Base-by-base conservation (phyloP, 2,797 vertebrate species). In the Phrynocephalus forsythii region DNA sequence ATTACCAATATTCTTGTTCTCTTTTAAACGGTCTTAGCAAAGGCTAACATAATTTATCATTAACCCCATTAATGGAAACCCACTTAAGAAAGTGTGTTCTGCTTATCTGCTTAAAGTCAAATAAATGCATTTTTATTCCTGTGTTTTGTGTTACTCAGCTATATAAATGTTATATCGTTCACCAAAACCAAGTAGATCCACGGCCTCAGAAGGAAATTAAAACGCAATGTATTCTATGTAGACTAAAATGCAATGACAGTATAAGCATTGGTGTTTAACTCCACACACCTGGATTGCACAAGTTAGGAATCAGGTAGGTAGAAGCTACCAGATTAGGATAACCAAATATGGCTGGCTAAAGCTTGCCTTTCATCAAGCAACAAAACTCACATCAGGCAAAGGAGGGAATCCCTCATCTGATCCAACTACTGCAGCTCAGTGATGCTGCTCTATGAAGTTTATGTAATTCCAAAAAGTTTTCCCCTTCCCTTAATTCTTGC, bases 171-270 rank as follows among this genome's bases (percentile, higher is more conserved):
- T 15, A 81, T 79, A 56, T 73, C 48, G 33, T 33, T 82, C 26
- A 85, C 5, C 60, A 69, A 63, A 69, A 77, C 48, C 78, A 76
- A 82, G 81, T 69, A 15, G 69, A 89, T 38, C 26, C 8, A 11
- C 71, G 66, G 26, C 20, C 63, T n/a, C 76, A 38, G n/a, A 71
- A 69, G 48, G 24, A n/a, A 6, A 38, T 50, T 83, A 72, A 48
- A 87, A 87, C 78, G 48, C 48, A 83, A 87, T 78, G 63, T 60
- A 56, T 26, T 15, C 3, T 69, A 66, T 50, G 33, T 48, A 48
- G 28, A 30, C 79, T 79, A 44, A 71, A 86, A 86, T 50, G 52
- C 75, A 89, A 79, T 78, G 68, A 77, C 28, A 28, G 72, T 0
- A 56, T 24, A 78, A 26, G 33, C 38, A 66, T 44, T 80, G 33